A percentile compares a stretch with the other conserved stretches of the same genome.
These are phyloP conservation scores for Chaetodon trifasciatus DNA, from an alignment of 2,797 vertebrate genomes.

Conservation along the genomic window DNA sequence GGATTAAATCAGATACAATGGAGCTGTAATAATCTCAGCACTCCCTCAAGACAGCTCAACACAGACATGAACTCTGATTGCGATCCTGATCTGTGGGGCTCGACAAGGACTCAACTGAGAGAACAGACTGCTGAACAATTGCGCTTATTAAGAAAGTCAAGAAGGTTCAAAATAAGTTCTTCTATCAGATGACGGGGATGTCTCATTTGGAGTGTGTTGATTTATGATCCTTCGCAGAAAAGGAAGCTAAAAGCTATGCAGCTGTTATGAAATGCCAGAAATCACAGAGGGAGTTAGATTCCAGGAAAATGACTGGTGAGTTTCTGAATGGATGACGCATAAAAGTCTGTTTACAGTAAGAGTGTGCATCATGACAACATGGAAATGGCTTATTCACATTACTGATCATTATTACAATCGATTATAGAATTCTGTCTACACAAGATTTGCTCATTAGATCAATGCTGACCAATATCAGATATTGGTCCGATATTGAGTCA, in stretches of 20 bases:
- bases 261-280: slow-evolving; percentile 9
- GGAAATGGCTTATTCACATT: not conserved
- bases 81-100: slow-evolving; percentile 38
- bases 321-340: not conserved
- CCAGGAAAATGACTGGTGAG: slow-evolving; percentile 13
- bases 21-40: slow-evolving; percentile 31
- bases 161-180: slow-evolving; percentile 16
- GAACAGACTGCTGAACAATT: slow-evolving; percentile 46
- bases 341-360: not conserved
- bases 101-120: slow-evolving; percentile 25
- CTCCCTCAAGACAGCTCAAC: slow-evolving; percentile 39
- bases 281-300: slow-evolving; percentile 1
- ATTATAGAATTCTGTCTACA: not conserved
- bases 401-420: not conserved
- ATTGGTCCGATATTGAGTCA: too few species aligned
- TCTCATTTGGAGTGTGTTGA: slow-evolving; percentile 26
- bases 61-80: slow-evolving; percentile 40
- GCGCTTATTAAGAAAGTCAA: slow-evolving; percentile 42
- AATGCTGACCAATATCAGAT: too few species aligned
- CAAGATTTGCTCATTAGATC: too few species aligned
- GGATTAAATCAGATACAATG: slow-evolving; percentile 45
- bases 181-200: slow-evolving; percentile 24
- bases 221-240: slow-evolving; percentile 8
- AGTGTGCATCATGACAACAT: not conserved
- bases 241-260: not conserved